A percentile compares a stretch with the other conserved stretches of the same genome.
Conservation (phyloP, 1,140 invertebrate species). For the Phthorimaea operculella region DNA sequence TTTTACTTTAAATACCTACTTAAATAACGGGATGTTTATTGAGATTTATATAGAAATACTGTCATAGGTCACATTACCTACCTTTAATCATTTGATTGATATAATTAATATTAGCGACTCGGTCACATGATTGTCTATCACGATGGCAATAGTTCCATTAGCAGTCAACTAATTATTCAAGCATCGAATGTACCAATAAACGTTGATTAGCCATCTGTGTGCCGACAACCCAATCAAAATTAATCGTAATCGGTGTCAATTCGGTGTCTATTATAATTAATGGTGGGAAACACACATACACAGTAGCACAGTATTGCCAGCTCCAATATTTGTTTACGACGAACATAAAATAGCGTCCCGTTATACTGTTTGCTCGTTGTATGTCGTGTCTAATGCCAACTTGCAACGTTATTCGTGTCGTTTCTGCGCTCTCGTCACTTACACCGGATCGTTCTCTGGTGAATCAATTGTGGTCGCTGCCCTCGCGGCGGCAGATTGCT, state of each 20-base stretch:
- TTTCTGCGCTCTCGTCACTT: slow-evolving; percentile 5
- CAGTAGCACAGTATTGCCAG: not conserved
- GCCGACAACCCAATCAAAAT: not conserved
- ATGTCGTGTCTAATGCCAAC: too few species aligned
- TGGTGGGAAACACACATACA: not conserved
- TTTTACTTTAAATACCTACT: too few species aligned
- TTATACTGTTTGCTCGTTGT: not conserved
- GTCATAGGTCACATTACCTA: too few species aligned
- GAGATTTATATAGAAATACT: too few species aligned
- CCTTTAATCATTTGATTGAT: not conserved
- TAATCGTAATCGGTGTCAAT: not conserved
- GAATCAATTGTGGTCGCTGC: slow-evolving; percentile 59
- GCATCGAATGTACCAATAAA: slow-evolving; percentile 1
- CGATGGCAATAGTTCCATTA: slow-evolving; percentile 3
- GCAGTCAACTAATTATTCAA: slow-evolving; percentile 2
- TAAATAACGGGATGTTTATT: too few species aligned
- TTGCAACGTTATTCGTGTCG: not conserved
- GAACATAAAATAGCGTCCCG: not conserved
- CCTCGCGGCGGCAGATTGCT: slow-evolving; percentile 42
- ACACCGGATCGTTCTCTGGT: slow-evolving; percentile 5
- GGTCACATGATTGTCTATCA: not conserved
- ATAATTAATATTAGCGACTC: not conserved
- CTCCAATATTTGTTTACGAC: not conserved
- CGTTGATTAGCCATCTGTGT: not conserved
- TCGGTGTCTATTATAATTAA: not conserved